Evolutionary conservation across 1,140 invertebrate genomes (phyloP).

Genomic region (Pygmarrhopalites habei): DNA sequence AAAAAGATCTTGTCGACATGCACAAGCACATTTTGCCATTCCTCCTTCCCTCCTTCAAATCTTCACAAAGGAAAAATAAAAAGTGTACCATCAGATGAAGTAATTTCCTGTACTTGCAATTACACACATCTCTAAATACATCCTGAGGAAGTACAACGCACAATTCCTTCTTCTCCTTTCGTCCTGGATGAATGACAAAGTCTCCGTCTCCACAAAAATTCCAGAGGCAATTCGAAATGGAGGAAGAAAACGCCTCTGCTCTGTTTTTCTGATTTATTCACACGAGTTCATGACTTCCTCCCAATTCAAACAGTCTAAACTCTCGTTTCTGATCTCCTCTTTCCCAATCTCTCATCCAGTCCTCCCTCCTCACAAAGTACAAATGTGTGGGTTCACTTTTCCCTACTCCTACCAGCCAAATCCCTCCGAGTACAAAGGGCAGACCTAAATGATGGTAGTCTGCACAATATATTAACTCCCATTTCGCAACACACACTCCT

Average conservation of each 20-base stretch:
- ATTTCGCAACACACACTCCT: no score
- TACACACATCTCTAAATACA: not conserved
- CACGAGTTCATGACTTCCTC: not conserved
- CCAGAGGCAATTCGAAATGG: not conserved
- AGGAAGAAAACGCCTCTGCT: slow-evolving; percentile 3
- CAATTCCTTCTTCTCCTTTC: not conserved
- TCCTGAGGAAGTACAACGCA: not conserved
- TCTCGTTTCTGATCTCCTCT: no score
- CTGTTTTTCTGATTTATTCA: slow-evolving; percentile 11
- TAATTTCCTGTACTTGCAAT: not conserved
- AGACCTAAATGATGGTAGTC: no score
- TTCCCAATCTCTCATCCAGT: no score
- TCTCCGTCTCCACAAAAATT: no score
- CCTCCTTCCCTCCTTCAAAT: not conserved
- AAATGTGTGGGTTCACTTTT: no score
- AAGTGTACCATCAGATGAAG: no score
- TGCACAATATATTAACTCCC: no score
- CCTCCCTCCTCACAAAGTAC: no score
- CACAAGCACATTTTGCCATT: not conserved
- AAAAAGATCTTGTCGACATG: slow-evolving; percentile 6
- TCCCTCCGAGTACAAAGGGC: no score
- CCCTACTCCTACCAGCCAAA: no score
- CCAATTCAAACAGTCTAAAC: slow-evolving; percentile 1
- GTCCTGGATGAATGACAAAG: not conserved
- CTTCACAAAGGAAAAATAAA: no score